Evolutionary conservation across 2,113 vertebrate genomes (phyloP).

Genomic region (Embiotoca jacksoni): DNA sequence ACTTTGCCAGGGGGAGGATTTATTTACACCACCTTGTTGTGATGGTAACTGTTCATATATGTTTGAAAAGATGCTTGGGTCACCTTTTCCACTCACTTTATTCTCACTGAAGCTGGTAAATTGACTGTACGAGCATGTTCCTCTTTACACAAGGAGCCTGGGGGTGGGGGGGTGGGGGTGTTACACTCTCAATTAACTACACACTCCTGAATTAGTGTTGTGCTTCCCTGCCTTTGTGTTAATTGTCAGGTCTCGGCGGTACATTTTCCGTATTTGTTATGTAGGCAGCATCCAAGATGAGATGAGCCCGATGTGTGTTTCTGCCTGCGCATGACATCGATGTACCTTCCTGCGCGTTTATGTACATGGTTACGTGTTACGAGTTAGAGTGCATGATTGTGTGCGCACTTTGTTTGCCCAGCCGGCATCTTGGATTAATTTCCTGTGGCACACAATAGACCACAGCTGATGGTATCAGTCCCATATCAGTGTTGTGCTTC

Average conservation of each 20-base stretch:
- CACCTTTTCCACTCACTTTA: slow-evolving; percentile 18
- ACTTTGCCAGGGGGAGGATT: too few relatives aligned
- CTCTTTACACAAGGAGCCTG: slow-evolving; percentile 36
- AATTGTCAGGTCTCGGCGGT: slow-evolving; percentile 38
- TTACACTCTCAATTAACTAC: slow-evolving; percentile 37
- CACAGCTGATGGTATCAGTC: slow-evolving; percentile 64
- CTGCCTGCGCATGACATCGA: not conserved
- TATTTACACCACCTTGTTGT: too few relatives aligned
- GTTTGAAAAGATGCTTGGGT: not conserved
- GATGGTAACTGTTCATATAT: too few relatives aligned
- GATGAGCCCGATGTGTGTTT: slow-evolving; percentile 31
- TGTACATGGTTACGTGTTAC: not conserved
- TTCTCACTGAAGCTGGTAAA: slow-evolving; percentile 28
- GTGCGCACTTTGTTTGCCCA: slow-evolving; percentile 46
- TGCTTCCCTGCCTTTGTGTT: slow-evolving; percentile 44
- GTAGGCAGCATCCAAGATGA: slow-evolving; percentile 54
- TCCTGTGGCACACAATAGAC: slow-evolving; percentile 70
- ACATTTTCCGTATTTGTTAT: slow-evolving; percentile 44
- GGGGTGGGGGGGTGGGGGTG: not conserved
- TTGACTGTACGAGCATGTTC: slow-evolving; percentile 32
- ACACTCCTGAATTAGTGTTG: slow-evolving; percentile 46
- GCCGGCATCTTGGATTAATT: slow-evolving; percentile 65
- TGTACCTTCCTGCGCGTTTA: not conserved
- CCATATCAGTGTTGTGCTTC: slow-evolving; percentile 61
- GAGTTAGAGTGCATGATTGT: slow-evolving; percentile 13